Percentiles rank a stretch among this genome's conserved stretches.
Conservation (phyloP, 2,797 vertebrate species). For the Eptatretus atami region DNA sequence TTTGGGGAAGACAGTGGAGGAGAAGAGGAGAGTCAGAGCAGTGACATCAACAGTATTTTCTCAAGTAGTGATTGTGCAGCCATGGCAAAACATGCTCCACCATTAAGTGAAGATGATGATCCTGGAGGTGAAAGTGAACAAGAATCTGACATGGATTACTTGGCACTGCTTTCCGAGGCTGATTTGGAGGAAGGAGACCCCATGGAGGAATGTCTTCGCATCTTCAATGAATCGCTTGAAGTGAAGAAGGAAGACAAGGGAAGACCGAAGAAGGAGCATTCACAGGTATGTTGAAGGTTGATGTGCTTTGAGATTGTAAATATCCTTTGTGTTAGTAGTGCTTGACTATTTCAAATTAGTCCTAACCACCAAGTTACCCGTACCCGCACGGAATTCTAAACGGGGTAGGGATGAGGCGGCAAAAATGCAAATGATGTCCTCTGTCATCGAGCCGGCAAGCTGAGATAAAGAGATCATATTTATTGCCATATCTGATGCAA, state of each 20-base stretch:
- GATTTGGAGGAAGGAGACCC: constrained; percentile 52
- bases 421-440: too few relatives aligned
- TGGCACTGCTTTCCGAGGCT: constrained; percentile 32
- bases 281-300: too few relatives aligned
- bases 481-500: too few relatives aligned
- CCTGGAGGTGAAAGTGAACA: constrained; percentile 18
- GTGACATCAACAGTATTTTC: neutral
- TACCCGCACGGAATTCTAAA: too few relatives aligned
- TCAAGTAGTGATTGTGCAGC: neutral
- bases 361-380: too few relatives aligned
- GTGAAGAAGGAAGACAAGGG: constrained; percentile 78
- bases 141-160: constrained; percentile 20
- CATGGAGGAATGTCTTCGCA: constrained; percentile 79
- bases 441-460: too few relatives aligned
- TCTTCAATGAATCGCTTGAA: constrained; percentile 73
- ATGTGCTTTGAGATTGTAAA: too few relatives aligned
- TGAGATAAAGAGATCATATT: too few relatives aligned
- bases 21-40: constrained; percentile 14
- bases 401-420: too few relatives aligned
- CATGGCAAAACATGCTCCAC: too few relatives aligned
- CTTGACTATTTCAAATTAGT: too few relatives aligned
- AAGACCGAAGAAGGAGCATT: constrained; percentile 14
- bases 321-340: too few relatives aligned
- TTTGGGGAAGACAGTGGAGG: constrained; percentile 78
- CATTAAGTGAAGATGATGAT: constrained; percentile 7